Evolutionary conservation across 2,888 invertebrate species (phyloP).

Genomic region (Diarsia mendica): DNA sequence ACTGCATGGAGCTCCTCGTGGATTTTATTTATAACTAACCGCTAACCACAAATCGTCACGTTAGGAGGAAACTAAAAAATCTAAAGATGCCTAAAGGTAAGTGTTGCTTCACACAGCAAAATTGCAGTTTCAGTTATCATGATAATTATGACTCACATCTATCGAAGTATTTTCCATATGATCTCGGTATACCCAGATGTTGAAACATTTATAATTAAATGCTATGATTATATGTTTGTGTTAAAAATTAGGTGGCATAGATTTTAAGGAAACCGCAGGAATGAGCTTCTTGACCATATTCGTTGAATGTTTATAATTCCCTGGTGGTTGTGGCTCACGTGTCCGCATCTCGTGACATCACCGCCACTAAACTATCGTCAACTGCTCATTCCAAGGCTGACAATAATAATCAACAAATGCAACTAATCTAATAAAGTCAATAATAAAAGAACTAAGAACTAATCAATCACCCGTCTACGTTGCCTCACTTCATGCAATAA

Average conservation of each 20-base stretch:
- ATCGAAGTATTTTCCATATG: conserved; percentile 50
- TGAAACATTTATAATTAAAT: conserved; percentile 28
- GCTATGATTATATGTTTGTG: conserved; percentile 10
- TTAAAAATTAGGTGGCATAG: conserved; percentile 20
- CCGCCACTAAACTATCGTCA: conserved; percentile 61
- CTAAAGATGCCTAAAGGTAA: conserved; percentile 84
- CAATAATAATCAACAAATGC: conserved; percentile 67
- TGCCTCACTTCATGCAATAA: conserved; percentile 36
- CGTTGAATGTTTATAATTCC: conserved; percentile 52
- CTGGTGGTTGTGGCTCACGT: conserved; percentile 66
- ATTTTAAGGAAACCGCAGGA: conserved; percentile 27
- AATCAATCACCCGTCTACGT: conserved; percentile 66
- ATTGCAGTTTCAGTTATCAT: conserved; percentile 18
- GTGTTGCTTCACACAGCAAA: conserved; percentile 59
- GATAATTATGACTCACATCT: conserved; percentile 12
- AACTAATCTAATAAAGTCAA: conserved; percentile 63
- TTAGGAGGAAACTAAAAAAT: conserved; percentile 71
- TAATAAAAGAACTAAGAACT: conserved; percentile 65
- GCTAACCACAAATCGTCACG: conserved; percentile 74
- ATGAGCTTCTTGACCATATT: conserved; percentile 29
- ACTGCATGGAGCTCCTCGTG: conserved; percentile 77
- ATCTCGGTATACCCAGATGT: conserved; percentile 30
- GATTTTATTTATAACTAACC: conserved; percentile 74
- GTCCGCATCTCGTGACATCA: conserved; percentile 74
- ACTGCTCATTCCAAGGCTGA: conserved; percentile 72